These are phyloP conservation scores for Rhadina sibilatrix DNA, from an alignment of 2,113 vertebrate genomes.

Conservation along the genomic window DNA sequence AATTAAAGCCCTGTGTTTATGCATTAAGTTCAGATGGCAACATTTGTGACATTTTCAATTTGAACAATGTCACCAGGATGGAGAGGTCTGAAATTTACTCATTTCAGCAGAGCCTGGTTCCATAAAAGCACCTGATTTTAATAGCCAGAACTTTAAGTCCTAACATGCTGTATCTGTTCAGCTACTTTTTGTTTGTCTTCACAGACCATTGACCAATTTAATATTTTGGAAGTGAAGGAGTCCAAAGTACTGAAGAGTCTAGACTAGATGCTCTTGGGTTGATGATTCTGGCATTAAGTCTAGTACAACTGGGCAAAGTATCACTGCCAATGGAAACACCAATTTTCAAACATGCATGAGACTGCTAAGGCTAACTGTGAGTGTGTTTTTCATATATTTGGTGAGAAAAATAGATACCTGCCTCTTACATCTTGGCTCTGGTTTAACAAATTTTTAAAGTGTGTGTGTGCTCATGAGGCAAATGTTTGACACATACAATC, in stretches of 20 bases:
- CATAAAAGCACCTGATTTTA: neutral
- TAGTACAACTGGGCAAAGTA: neutral
- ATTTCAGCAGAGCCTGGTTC: neutral
- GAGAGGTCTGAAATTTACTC: conserved; percentile 46
- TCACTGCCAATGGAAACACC: neutral
- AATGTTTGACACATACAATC: neutral
- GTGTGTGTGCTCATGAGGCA: neutral
- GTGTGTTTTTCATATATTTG: neutral
- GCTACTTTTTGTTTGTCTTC: neutral
- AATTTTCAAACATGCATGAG: neutral
- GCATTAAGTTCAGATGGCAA: conserved; percentile 38
- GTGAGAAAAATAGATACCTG: neutral
- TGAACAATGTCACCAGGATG: conserved; percentile 50
- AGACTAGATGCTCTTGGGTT: neutral
- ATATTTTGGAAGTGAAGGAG: neutral
- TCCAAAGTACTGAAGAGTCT: neutral
- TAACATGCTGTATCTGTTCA: neutral
- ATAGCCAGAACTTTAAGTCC: conserved; percentile 38
- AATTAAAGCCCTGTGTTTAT: conserved; percentile 34
- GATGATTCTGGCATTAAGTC: neutral
- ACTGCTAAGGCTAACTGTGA: neutral
- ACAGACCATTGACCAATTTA: neutral
- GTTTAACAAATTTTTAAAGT: neutral
- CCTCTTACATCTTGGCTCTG: neutral
- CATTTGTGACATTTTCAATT: conserved; percentile 66